Base-by-base conservation (phyloP, 2,113 vertebrate genomes). In the Phalacrocorax carbo region DNA sequence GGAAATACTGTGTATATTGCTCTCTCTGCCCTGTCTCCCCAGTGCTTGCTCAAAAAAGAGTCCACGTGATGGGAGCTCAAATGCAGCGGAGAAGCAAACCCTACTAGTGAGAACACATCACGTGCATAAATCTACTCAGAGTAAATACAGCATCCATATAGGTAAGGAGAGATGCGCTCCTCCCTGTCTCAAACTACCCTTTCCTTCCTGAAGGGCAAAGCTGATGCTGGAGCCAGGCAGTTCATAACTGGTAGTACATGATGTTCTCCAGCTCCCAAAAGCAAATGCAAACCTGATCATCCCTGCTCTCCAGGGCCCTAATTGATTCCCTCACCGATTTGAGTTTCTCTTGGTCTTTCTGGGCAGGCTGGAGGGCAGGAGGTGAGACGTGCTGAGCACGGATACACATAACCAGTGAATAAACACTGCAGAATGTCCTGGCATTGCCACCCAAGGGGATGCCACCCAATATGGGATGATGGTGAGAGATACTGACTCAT, bases 1-100 rank as follows among this genome's bases (percentile, higher is more conserved):
- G 79, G 79, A 92, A 90, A 90, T 61, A 87, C 86, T 92, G 68
- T 79, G 27, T 64, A 4, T 60, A 34, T 91, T 91, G 83, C 55
- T 82, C 42, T 72, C 80, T 91, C 81, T 95, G 84, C 73, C 80
- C 72, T 34, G n/a, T 44, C 60, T 94, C 89, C 84, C 84, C 89
- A 76, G 69, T 38, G 69, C 86, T 85, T 76, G 61, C 73, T 91
- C 73, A 91, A 79, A 88, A 92, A 73, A 69, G 51, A 64, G 62
- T 72, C 90, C 58, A 23, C 1, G 2, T 93, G 58, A 73, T 85
- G 49, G 81, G 87, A 96, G 20, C 82, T 76, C 40, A 79, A 82
- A 72, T 40, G 73, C 84, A 91, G 27, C 4, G 4, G 49, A 64
- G 62, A 87, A 82, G 64, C 26, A 96, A 93, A 55, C 40, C 57